Percentiles rank a stretch among this genome's conserved stretches.
phyloP scores from a whole-genome alignment of 2,888 invertebrate genomes.

The Pimpla rufipes region DNA sequence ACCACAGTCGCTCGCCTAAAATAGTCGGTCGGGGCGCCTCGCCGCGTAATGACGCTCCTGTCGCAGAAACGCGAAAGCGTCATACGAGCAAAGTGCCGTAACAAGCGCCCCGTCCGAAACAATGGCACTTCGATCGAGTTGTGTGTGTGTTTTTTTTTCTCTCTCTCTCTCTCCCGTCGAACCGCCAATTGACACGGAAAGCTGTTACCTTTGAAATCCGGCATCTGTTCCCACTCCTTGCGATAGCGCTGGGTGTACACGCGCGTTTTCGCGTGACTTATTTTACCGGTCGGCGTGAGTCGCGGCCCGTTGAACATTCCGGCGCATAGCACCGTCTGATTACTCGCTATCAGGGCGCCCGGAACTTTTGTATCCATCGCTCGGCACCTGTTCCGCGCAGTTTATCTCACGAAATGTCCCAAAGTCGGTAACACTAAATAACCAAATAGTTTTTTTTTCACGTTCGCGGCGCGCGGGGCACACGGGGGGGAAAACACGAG shows the following conservation, averaged over 20 bases:
- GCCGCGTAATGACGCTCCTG: constrained; percentile 25
- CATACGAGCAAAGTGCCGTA: constrained; percentile 20
- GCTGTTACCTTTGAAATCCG: constrained; percentile 87
- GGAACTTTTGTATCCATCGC: constrained; percentile 74
- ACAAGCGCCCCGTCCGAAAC: background rate
- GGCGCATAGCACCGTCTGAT: constrained; percentile 69
- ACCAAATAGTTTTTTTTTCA: constrained; percentile 82
- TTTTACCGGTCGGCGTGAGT: constrained; percentile 84
- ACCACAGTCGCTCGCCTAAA: background rate
- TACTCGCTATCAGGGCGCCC: constrained; percentile 67
- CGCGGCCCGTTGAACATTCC: constrained; percentile 70
- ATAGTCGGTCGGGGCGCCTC: background rate
- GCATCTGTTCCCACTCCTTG: constrained; percentile 87
- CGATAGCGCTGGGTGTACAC: constrained; percentile 87
- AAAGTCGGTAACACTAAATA: constrained; percentile 81
- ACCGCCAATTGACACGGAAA: background rate
- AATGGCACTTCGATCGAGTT: background rate
- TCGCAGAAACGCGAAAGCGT: constrained; percentile 12
- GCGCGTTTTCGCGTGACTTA: constrained; percentile 84
- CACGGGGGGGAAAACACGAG: background rate
- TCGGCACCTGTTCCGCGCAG: constrained; percentile 68
- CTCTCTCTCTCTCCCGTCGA: too few species aligned
- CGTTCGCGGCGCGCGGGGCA: constrained; percentile 4
- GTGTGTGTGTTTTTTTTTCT: too few species aligned
- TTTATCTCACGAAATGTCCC: constrained; percentile 74